Evolutionary conservation across 2,888 invertebrate genomes (phyloP).

Genomic region (Zele albiditarsus): DNA sequence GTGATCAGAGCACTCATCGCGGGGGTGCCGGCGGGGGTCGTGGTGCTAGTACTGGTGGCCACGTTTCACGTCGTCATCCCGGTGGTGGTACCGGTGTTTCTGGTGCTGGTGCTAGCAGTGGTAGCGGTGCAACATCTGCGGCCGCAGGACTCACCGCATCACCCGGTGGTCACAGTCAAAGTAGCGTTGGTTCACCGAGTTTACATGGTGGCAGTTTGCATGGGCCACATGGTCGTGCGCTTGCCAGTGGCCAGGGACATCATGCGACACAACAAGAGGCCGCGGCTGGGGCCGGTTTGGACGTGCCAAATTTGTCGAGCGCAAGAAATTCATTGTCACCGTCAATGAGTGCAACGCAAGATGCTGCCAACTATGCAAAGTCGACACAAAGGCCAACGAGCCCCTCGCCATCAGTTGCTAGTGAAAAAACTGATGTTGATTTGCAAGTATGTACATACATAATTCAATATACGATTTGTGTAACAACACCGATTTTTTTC

Average conservation of each 20-base stretch:
- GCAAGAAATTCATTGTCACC: slow-evolving; percentile 74
- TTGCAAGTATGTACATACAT: slow-evolving; percentile 76
- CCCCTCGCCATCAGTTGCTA: slow-evolving; percentile 93
- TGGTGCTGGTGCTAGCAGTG: slow-evolving; percentile 55
- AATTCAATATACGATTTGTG: too few relatives aligned
- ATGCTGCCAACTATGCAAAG: slow-evolving; percentile 74
- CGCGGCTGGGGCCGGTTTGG: slow-evolving; percentile 58
- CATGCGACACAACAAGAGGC: slow-evolving; percentile 51
- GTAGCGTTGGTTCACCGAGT: slow-evolving; percentile 66
- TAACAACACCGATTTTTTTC: too few relatives aligned
- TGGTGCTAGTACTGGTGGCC: slow-evolving; percentile 58
- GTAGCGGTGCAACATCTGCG: slow-evolving; percentile 66
- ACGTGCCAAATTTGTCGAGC: slow-evolving; percentile 64
- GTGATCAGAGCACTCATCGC: slow-evolving; percentile 82
- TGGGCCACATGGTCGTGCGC: slow-evolving; percentile 60
- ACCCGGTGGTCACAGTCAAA: slow-evolving; percentile 58
- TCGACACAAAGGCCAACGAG: slow-evolving; percentile 87
- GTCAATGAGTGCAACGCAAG: slow-evolving; percentile 72
- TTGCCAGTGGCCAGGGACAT: slow-evolving; percentile 70
- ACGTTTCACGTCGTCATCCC: slow-evolving; percentile 73
- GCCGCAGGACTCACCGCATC: slow-evolving; percentile 70
- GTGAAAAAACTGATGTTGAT: slow-evolving; percentile 90
- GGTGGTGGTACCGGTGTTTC: slow-evolving; percentile 69
- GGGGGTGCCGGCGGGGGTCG: slow-evolving; percentile 65
- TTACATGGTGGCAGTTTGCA: slow-evolving; percentile 50